Conservation (phyloP, 37 sponge, comb jelly and placozoan species). For the Halichondria panicea region DNA sequence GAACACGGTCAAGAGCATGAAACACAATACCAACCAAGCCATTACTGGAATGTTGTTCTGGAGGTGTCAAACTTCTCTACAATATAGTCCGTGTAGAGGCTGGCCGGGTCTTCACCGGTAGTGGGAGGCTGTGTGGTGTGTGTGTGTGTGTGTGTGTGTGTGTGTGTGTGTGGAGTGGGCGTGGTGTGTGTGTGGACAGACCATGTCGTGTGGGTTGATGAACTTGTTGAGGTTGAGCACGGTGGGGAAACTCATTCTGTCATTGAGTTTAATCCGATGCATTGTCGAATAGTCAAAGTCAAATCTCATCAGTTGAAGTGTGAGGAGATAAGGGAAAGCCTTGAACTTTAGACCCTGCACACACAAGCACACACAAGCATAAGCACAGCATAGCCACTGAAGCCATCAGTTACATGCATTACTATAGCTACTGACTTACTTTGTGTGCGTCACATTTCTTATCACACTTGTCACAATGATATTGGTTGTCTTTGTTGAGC, state of each 20-base stretch:
- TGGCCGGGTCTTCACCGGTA: constrained; percentile 1
- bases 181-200: no score
- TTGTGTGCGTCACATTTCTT: constrained; percentile 92
- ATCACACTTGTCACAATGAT: constrained; percentile 82
- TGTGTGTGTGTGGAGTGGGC: no score
- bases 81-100: constrained; percentile 21
- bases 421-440: constrained; percentile 33
- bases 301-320: constrained; percentile 92
- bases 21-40: no score
- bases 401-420: neutral
- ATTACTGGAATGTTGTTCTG: no score
- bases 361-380: constrained; percentile 9
- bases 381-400: neutral
- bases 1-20: no score
- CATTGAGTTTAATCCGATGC: constrained; percentile 92
- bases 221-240: constrained; percentile 75
- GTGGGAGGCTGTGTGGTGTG: no score
- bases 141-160: no score
- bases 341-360: constrained; percentile 89
- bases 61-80: constrained; percentile 37
- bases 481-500: constrained; percentile 83
- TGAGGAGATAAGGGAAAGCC: constrained; percentile 85
- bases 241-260: constrained; percentile 89
- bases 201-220: constrained; percentile 32
- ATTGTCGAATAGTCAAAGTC: constrained; percentile 91